Base-by-base conservation (phyloP, 2,113 vertebrate species). In the Lasiurus borealis region DNA sequence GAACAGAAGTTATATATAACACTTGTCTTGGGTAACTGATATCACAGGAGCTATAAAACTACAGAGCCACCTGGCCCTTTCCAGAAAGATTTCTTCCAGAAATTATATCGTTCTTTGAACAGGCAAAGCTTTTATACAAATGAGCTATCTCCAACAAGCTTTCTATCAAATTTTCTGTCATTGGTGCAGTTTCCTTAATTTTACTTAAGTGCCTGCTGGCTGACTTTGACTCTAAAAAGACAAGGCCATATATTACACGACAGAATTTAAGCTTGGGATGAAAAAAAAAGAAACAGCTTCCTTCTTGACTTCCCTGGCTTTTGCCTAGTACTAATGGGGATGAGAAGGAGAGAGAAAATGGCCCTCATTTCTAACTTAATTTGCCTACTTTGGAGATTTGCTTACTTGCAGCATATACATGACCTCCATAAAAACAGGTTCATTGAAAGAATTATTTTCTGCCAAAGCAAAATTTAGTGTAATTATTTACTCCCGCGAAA, bases 111-210 rank as follows among this genome's bases (percentile, higher is more conserved):
- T 94, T 90, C 44, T 75, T 96, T 95, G 52, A 94, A 84, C 1
- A 77, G 57, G 64, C 76, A 95, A 94, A 93, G 80, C 75, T 93
- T 96, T 96, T 95, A 94, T 81, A 96, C 75, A 94, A 89, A 96
- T 93, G 71, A 83, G 50, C 64, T 97, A 36, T 89, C 80, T 95
- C 46, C 84, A 91, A 2, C 80, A 95, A 93, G 46, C 66, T 94
- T 57, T 93, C 46, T 84, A 96, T 96, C 90, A 96, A 84, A 95
- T 90, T 95, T 21, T 62, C 34, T 97, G 90, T 80, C 71, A 84
- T 85, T 91, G 75, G 75, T 91, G 21, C 44, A 77, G 36, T 95
- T 94, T 50, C 94, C 44, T 94, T 97, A 95, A 95, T 96, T 97
- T 95, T 91, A 72, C 95, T 87, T 96, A 96, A 90, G 89, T 93